phyloP scores from a whole-genome alignment of 2,888 invertebrate species.

The Tiliacea aurago region DNA sequence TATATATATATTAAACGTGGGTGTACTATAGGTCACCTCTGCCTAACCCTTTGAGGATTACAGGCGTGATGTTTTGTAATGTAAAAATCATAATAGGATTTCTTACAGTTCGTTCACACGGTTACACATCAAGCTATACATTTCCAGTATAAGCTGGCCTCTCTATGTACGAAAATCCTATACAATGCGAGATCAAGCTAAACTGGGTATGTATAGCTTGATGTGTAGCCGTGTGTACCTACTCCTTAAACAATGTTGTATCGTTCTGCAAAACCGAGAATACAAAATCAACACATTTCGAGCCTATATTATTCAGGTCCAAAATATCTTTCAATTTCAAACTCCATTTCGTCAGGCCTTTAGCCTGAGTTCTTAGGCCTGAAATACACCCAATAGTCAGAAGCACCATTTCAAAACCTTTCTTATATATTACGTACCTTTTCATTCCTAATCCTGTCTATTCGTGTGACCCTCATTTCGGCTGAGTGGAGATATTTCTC shows the following conservation, averaged over 20 bases:
- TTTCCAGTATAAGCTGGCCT: too few relatives aligned
- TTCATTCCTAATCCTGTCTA: constrained; percentile 75
- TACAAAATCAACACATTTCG: constrained; percentile 4
- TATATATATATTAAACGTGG: too few relatives aligned
- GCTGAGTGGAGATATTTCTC: constrained; percentile 77
- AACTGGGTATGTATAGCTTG: too few relatives aligned
- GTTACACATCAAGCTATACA: too few relatives aligned
- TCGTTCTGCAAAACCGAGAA: not conserved
- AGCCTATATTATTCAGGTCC: constrained; percentile 13
- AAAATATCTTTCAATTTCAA: constrained; percentile 56
- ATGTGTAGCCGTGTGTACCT: too few relatives aligned
- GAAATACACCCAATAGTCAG: constrained; percentile 56
- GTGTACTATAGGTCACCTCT: too few relatives aligned
- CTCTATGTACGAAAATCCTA: too few relatives aligned
- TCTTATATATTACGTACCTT: constrained; percentile 67
- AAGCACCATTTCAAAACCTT: constrained; percentile 65
- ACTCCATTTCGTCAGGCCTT: constrained; percentile 34
- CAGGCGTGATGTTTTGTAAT: not conserved
- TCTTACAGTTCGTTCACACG: not conserved
- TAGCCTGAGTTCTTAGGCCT: constrained; percentile 19
- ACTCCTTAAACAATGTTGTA: not conserved
- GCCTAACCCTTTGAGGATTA: too few relatives aligned
- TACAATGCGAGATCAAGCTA: too few relatives aligned
- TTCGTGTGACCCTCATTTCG: constrained; percentile 77
- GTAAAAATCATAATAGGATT: not conserved